Percentiles rank a stretch among this genome's conserved stretches.
Evolutionary conservation across 1,140 invertebrate species (phyloP).

Genomic region (Nymphalis io): DNA sequence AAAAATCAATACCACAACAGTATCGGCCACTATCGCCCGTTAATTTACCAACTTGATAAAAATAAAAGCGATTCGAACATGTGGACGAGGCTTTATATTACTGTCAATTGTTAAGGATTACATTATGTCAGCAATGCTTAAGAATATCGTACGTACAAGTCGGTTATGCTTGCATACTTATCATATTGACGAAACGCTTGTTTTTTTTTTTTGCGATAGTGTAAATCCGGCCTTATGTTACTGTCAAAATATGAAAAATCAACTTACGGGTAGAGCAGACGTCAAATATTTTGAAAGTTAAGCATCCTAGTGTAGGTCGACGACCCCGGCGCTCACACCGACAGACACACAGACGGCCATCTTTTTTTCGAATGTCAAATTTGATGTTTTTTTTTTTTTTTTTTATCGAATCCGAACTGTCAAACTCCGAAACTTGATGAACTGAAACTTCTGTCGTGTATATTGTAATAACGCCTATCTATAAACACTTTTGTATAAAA

Average conservation of each 20-base stretch:
- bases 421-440: constrained; percentile 68
- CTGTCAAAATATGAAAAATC: constrained; percentile 11
- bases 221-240: constrained; percentile 7
- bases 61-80: constrained; percentile 30
- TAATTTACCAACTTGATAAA: constrained; percentile 70
- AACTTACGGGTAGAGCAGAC: constrained; percentile 75
- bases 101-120: background rate
- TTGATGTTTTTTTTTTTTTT: constrained; percentile 52
- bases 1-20: constrained; percentile 76
- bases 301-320: constrained; percentile 72
- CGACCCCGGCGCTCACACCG: constrained; percentile 61
- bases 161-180: no score
- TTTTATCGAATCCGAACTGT: constrained; percentile 62
- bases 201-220: constrained; percentile 4
- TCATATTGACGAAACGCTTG: no score
- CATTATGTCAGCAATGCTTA: no score
- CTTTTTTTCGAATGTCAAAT: constrained; percentile 73
- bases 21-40: constrained; percentile 74
- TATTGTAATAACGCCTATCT: constrained; percentile 67
- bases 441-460: constrained; percentile 46
- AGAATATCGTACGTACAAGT: no score
- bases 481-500: constrained; percentile 80
- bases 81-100: constrained; percentile 10
- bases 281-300: constrained; percentile 77
- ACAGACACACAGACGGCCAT: constrained; percentile 73